Conservation (phyloP, 1,140 invertebrate species). For the Lepeophtheirus salmonis region DNA sequence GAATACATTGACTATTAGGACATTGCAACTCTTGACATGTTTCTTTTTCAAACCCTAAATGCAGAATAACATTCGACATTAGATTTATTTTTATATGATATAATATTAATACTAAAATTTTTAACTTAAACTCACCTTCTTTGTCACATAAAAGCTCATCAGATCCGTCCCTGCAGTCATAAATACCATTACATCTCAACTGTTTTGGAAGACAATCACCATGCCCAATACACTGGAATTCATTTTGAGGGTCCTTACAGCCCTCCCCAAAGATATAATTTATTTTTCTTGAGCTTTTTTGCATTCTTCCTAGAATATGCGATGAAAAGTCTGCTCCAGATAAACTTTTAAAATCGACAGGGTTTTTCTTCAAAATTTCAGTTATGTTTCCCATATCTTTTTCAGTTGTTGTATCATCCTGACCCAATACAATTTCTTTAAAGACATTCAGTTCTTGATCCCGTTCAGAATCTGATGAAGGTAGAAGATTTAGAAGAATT, state of each 20-base stretch:
- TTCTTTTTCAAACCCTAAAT: neutral
- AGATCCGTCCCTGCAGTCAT: conserved; percentile 26
- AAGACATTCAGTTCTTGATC: no score
- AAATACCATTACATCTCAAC: conserved; percentile 25
- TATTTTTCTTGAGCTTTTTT: neutral
- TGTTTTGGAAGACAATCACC: conserved; percentile 24
- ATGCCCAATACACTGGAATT: conserved; percentile 20
- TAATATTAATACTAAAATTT: no score
- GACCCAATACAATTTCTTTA: neutral
- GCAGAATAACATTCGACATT: no score
- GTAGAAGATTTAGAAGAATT: neutral
- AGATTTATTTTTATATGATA: no score
- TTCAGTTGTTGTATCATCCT: neutral
- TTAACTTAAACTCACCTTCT: neutral
- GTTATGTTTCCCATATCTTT: neutral
- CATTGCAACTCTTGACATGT: neutral
- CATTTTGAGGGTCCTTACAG: neutral
- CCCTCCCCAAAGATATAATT: neutral
- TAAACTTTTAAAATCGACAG: neutral
- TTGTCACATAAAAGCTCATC: conserved; percentile 24
- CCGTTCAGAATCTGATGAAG: neutral
- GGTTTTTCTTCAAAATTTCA: neutral
- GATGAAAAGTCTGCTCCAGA: neutral
- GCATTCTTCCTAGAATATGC: neutral
- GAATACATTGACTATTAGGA: conserved; percentile 36